These are phyloP conservation scores for Ellobium chinense DNA, from an alignment of 2,888 invertebrate species.

Conservation along the genomic window DNA sequence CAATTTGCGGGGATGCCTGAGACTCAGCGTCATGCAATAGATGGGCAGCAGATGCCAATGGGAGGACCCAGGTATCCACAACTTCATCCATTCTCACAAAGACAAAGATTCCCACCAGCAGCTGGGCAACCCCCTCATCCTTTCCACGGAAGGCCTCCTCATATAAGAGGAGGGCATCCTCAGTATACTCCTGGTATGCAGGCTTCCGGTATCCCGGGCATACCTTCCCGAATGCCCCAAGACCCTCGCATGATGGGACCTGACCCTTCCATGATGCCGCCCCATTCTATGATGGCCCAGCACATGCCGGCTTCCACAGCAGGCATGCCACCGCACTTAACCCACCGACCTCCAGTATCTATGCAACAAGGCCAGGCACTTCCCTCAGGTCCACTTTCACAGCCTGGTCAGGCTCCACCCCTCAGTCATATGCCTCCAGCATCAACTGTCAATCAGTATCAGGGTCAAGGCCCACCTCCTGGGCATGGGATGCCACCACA, in stretches of 20 bases:
- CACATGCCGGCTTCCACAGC: slow-evolving; percentile 7
- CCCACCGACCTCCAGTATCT: slow-evolving; percentile 17
- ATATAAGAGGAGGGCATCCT: slow-evolving; percentile 31
- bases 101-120: slow-evolving; percentile 36
- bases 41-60: slow-evolving; percentile 39
- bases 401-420: slow-evolving; percentile 16
- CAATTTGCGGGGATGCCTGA: slow-evolving; percentile 32
- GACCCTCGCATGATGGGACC: slow-evolving; percentile 15
- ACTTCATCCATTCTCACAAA: slow-evolving; percentile 9
- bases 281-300: slow-evolving; percentile 27
- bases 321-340: slow-evolving; percentile 31
- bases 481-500: slow-evolving; percentile 4
- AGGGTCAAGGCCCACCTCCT: neutral
- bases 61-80: slow-evolving; percentile 46
- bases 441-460: slow-evolving; percentile 5
- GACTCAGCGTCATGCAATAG: slow-evolving; percentile 25
- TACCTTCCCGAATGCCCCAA: slow-evolving; percentile 11
- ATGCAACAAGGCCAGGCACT: slow-evolving; percentile 22
- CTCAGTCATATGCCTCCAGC: slow-evolving; percentile 16
- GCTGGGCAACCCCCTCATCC: neutral
- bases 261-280: slow-evolving; percentile 31
- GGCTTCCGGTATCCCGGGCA: slow-evolving; percentile 5
- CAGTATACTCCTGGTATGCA: slow-evolving; percentile 16
- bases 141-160: slow-evolving; percentile 44
- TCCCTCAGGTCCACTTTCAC: slow-evolving; percentile 2